Base-by-base conservation (phyloP, 2,113 vertebrate genomes). In the Aramus guarauna region DNA sequence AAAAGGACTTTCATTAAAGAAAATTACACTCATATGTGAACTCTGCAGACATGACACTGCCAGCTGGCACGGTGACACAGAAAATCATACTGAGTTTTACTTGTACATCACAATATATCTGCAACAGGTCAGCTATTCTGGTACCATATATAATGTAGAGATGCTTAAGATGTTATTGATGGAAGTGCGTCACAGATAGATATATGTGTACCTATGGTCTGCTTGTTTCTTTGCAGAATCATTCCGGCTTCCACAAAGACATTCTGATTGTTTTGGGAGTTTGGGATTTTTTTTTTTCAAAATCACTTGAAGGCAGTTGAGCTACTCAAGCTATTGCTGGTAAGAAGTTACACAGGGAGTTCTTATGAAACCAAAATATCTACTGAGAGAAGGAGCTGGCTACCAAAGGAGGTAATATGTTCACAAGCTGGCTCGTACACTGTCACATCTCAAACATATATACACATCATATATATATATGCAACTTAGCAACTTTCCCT, bases 101-200 rank as follows among this genome's bases (percentile, higher is more conserved):
- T 73, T 67, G 34, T 67, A 0, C 32, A 27, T 45, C 41, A 37
- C 0, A 0, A 89, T 39, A 37, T 52, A 67, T 3, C 52, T 81
- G 41, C 52, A 90, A 48, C n/a, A 41, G 29, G 24, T n/a, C 60
- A 74, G 45, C 48, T 68, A 2, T 43, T 60, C 72, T 86, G 71
- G 45, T 53, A 53, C 41, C 15, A 21, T 30, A 22, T 24, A 9
- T 48, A 45, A 67, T 74, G 45, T 3, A 74, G 27, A 50, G 37
- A 19, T 80, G 30, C 39, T 69, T 52, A 66, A 66, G 41, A 74
- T 63, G 5, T 9, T 73, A 5, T 23, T n/a, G 39, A 62, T 87
- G 50, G 43, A 85, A 87, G 37, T 11, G 8, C 56, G 74, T 9
- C 52, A n/a, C 29, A 74, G 78, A 27, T 24, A 73, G 34, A 39